phyloP scores from a whole-genome alignment of 35 echinoderm and acorn worm species.

The Anneissia japonica region DNA sequence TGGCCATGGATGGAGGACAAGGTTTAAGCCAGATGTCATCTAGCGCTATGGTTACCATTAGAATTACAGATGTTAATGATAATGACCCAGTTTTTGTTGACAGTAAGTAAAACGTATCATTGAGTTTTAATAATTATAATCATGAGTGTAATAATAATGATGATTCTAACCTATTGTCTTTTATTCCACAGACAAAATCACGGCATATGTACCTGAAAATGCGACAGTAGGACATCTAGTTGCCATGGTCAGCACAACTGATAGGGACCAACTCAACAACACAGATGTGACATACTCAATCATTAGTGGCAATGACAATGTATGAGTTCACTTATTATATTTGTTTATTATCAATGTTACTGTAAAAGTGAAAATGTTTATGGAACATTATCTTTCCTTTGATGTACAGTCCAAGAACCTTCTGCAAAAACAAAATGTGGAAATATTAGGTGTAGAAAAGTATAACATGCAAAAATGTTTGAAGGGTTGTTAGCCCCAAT shows the following conservation, averaged over 20 bases:
- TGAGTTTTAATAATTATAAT: no score
- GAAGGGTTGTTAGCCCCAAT: no score
- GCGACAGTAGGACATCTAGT: background rate
- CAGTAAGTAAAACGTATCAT: background rate
- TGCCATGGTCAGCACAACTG: background rate
- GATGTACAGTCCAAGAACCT: no score
- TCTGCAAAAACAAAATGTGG: no score
- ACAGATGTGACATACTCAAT: slow-evolving; percentile 64
- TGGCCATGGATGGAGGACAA: background rate
- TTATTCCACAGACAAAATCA: background rate
- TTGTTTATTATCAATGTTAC: no score
- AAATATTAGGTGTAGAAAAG: no score
- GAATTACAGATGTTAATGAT: background rate
- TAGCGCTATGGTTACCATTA: background rate
- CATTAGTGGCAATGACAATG: slow-evolving; percentile 56
- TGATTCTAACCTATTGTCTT: no score
- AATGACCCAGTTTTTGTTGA: background rate
- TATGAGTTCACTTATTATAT: background rate
- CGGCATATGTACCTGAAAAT: background rate
- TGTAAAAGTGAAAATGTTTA: no score
- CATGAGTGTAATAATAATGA: background rate
- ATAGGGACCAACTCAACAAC: slow-evolving; percentile 49
- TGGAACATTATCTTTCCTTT: no score
- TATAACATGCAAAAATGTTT: no score
- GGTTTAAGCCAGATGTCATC: background rate